Evolutionary conservation across 2,888 invertebrate genomes (phyloP), one percentile per base, ranked within the genome.

Genomic region (Crioceris asparagi): DNA sequence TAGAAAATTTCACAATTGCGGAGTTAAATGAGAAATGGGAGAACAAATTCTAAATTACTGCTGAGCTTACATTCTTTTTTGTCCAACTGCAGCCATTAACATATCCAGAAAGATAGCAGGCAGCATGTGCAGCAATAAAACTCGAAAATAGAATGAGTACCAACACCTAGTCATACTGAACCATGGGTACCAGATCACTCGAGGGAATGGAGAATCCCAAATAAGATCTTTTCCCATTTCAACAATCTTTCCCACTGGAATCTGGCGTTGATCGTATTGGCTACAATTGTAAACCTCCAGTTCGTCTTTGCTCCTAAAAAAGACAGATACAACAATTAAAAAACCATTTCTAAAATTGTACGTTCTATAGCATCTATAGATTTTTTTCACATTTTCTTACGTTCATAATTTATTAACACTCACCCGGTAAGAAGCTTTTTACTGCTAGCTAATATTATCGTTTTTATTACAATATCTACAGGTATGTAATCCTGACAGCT

Each of bases 251-350:
- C 64, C 69, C 67, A 80, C 76, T 0, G 74, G 74, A 8, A 88
- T 66, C 0, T 73, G 73, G 49, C 82, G 79, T 1, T 81, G 62
- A 1, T 70, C 66, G 2, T 81, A 74, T 0, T 86, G 77, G 4
- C 86, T 79, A 54, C 82, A 81, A 61, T 94, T 90, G 65, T 86
- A 84, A 3, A 93, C 77, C 0, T 74, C 66, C 0, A 80, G 53
- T 27, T 69, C 65, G 1, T 61, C 17, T n/a, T 12, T 17, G 7
- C 32, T 21, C 3, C 43, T 43, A 4, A 4, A 38, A 41, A 33
- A 6, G 17, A 16, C 5, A 11, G 8, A 5, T 12, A 26, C 7
- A 7, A 7, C 3, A 15, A 32, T n/a, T 19, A 19, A n/a, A 32
- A 19, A 19, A 12, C 12, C 3, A 19, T 32, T 12, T 11, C n/a